Conservation (phyloP, 2,888 invertebrate genomes). For the Serripes groenlandicus region DNA sequence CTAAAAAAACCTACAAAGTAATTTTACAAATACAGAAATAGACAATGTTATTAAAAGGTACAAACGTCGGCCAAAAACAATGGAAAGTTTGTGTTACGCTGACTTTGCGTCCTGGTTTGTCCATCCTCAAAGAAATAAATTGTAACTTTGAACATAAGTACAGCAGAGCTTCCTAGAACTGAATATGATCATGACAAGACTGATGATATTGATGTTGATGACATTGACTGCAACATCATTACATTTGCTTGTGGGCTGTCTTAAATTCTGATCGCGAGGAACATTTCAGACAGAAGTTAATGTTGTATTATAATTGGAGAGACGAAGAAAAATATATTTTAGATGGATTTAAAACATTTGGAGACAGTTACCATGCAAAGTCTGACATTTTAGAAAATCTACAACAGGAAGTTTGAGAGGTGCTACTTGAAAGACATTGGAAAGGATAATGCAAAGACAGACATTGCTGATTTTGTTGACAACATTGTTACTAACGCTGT, state of each 20-base stretch:
- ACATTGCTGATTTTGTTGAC: no score
- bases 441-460: no score
- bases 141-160: neutral
- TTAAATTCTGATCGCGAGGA: conserved; percentile 7
- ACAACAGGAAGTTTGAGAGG: neutral
- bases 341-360: neutral
- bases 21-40: neutral
- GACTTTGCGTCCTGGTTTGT: neutral
- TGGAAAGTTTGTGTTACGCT: neutral
- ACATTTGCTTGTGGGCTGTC: neutral
- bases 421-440: neutral
- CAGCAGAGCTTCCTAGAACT: neutral
- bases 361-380: neutral
- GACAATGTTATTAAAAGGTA: conserved; percentile 10
- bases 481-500: neutral
- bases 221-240: neutral
- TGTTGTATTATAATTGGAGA: conserved; percentile 16
- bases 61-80: neutral
- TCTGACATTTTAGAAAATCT: neutral
- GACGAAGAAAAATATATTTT: neutral
- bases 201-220: neutral
- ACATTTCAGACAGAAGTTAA: conserved; percentile 12
- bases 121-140: neutral
- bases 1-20: neutral
- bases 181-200: neutral